A percentile compares a stretch with the other conserved stretches of the same genome.
Conservation (phyloP, 2,113 vertebrate species). For the Bos javanicus region DNA sequence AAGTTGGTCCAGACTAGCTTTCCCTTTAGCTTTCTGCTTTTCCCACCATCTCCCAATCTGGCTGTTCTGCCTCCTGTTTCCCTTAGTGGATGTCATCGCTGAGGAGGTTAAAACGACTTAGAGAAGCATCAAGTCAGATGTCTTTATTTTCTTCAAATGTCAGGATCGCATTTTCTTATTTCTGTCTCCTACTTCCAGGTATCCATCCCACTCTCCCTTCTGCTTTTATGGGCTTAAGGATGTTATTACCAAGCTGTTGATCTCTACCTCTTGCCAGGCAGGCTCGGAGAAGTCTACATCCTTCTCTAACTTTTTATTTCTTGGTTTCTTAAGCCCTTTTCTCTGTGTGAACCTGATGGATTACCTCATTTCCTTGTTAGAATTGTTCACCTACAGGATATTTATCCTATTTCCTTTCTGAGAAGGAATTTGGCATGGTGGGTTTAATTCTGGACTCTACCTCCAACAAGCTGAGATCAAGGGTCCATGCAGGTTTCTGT, state of each 20-base stretch:
- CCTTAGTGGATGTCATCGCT: neutral
- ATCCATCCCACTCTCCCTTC: neutral
- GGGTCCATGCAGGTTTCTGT: neutral
- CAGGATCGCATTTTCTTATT: neutral
- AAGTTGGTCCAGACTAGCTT: neutral
- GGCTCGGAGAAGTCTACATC: neutral
- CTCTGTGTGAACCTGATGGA: neutral
- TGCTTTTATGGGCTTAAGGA: neutral
- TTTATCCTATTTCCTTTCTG: neutral
- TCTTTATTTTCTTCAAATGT: neutral
- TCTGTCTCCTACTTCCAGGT: neutral
- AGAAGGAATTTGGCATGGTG: neutral
- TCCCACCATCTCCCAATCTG: neutral
- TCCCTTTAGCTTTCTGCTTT: neutral
- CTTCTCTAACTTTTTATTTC: neutral
- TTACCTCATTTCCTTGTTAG: constrained; percentile 42
- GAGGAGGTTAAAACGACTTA: neutral
- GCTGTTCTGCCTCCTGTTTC: neutral
- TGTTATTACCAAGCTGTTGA: neutral
- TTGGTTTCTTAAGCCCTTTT: neutral
- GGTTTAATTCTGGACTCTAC: neutral
- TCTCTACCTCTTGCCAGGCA: neutral
- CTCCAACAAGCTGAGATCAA: neutral
- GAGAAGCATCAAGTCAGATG: neutral
- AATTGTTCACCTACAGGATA: neutral